phyloP scores from a whole-genome alignment of 2,888 invertebrate genomes.

The Parapristionchus giblindavisi region DNA sequence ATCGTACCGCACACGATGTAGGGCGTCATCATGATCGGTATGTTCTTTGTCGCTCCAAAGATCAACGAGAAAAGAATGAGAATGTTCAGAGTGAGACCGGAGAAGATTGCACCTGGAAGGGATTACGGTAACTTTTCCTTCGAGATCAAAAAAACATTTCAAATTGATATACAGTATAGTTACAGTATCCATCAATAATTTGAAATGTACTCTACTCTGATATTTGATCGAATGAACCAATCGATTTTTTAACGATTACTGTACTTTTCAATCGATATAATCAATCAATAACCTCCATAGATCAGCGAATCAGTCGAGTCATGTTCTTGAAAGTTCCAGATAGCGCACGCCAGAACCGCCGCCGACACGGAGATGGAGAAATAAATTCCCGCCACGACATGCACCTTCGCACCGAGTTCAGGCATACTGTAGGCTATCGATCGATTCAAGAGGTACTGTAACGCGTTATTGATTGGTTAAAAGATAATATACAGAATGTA shows the following conservation, averaged over 20 bases:
- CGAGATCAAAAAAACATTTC: too few relatives aligned
- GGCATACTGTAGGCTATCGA: constrained; percentile 35
- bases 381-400: constrained; percentile 31
- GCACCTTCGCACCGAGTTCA: constrained; percentile 23
- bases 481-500: too few relatives aligned
- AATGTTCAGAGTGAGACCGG: constrained; percentile 30
- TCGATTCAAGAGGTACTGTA: too few relatives aligned
- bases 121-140: too few relatives aligned
- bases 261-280: background rate
- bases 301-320: constrained; percentile 18
- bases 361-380: constrained; percentile 32
- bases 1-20: constrained; percentile 29
- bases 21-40: constrained; percentile 31
- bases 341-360: constrained; percentile 26
- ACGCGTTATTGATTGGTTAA: too few relatives aligned
- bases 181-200: too few relatives aligned
- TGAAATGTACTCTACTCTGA: too few relatives aligned
- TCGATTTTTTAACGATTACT: background rate
- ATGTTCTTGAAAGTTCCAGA: constrained; percentile 37
- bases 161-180: too few relatives aligned
- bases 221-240: too few relatives aligned
- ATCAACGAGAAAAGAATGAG: constrained; percentile 11
- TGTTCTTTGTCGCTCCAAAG: constrained; percentile 22
- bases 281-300: constrained; percentile 17
- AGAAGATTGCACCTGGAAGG: too few relatives aligned